phyloP scores from a whole-genome alignment of 2,797 vertebrate genomes.

The Syncerus caffer region DNA sequence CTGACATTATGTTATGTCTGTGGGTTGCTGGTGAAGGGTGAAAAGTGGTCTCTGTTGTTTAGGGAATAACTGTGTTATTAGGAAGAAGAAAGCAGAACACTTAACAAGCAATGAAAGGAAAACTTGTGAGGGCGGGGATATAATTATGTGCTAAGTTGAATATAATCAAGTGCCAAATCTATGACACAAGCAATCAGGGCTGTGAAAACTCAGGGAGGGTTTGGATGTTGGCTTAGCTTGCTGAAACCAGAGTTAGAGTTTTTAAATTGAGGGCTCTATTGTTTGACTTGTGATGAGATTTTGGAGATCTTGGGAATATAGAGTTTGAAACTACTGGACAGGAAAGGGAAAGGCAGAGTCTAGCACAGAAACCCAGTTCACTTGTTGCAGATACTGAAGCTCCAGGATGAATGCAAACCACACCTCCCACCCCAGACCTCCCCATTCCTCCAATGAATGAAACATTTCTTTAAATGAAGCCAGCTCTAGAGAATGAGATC shows the following conservation, averaged over 20 bases:
- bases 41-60: neutral
- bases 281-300: neutral
- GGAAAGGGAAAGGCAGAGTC: neutral
- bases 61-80: neutral
- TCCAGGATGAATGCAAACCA: neutral
- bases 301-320: neutral
- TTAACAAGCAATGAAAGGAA: slow-evolving; percentile 31
- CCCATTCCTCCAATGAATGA: neutral
- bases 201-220: neutral
- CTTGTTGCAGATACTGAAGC: slow-evolving; percentile 5
- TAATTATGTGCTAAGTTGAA: slow-evolving; percentile 53
- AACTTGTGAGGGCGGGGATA: neutral
- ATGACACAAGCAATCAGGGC: slow-evolving; percentile 29
- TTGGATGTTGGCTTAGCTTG: neutral
- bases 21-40: neutral
- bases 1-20: neutral
- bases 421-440: neutral
- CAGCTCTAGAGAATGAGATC: slow-evolving; percentile 29
- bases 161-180: slow-evolving; percentile 33
- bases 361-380: neutral
- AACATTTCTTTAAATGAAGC: slow-evolving; percentile 18
- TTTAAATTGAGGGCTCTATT: slow-evolving; percentile 14
- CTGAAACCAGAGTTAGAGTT: neutral
- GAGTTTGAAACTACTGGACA: neutral
- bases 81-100: neutral